phyloP scores from a whole-genome alignment of 2,113 vertebrate genomes.

The Mus pahari region DNA sequence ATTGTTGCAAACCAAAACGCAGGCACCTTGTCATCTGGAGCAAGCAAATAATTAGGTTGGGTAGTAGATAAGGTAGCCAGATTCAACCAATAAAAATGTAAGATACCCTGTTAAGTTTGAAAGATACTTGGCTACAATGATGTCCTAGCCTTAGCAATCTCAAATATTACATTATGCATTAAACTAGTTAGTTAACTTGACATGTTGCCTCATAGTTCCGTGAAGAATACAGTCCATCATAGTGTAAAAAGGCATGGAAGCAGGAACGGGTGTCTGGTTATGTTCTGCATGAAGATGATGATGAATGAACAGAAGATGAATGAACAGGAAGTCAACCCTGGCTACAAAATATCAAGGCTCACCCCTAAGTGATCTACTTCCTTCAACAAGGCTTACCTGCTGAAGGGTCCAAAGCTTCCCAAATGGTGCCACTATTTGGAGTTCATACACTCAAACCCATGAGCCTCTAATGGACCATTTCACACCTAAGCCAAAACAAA shows the following conservation, averaged over 20 bases:
- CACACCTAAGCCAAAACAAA: background rate
- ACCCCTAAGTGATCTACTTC: background rate
- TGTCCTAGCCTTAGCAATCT: conserved; percentile 1
- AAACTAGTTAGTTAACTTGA: background rate
- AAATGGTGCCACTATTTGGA: background rate
- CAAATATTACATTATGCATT: conserved; percentile 10
- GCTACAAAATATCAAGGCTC: background rate
- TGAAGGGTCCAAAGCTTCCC: background rate
- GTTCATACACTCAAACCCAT: background rate
- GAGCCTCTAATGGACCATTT: background rate
- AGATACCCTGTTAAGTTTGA: background rate
- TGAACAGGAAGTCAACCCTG: background rate
- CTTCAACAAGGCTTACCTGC: background rate
- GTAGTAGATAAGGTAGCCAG: background rate
- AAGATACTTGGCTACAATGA: background rate
- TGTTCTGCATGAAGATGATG: too few species aligned
- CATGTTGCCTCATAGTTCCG: background rate
- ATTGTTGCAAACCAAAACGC: background rate
- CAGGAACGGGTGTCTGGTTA: background rate
- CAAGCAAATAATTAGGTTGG: background rate
- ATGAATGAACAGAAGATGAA: background rate
- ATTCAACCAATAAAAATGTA: background rate
- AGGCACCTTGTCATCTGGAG: background rate
- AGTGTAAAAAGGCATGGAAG: background rate
- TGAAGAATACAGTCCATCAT: background rate